Evolutionary conservation across 2,797 vertebrate genomes (phyloP), one percentile per base, ranked within the genome.

Genomic region (Nasua narica): DNA sequence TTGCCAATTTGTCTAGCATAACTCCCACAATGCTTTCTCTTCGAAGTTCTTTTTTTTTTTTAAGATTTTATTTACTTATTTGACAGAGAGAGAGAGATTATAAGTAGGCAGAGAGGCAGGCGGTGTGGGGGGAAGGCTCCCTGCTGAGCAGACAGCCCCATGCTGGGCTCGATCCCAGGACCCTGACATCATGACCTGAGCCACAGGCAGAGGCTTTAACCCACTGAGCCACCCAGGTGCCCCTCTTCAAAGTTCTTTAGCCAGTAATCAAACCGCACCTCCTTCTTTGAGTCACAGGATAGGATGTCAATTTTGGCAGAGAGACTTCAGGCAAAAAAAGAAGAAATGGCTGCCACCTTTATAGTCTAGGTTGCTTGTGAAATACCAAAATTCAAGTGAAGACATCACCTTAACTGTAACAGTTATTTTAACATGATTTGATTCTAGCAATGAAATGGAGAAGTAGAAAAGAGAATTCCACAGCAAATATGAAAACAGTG

Each of bases 361-460:
- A 78, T 2, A 3, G 35, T 40, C 18, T 1, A 0, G 48, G 32
- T 77, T 69, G 25, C 60, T 16, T 95, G 14, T 56, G 37, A 91
- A 95, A 25, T 2, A 79, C 3, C 94, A 29, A 62, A 97, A 92
- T 90, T 93, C 54, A 56, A 79, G 12, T 50, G 96, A 92, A 87
- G 48, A 90, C 0, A 86, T 91, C 7, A 76, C 32, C 62, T 25
- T 93, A 78, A 94, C 72, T 90, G 3, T 16, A 97, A 92, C 82
- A 18, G 10, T n/a, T 91, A 4, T 56, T 81, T 65, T 46, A 93
- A 62, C 16, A 77, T 83, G 7, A 40, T 87, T 95, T 84, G 10
- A 74, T 32, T 65, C 19, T 7, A 82, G 9, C 1, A 87, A 58
- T 72, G 79, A 94, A 90, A 67, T 12, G 46, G 15, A 60, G 19